Percentiles rank a stretch among this genome's conserved stretches.
Conservation (phyloP, 2,888 invertebrate species). For the Conus canariensis region DNA sequence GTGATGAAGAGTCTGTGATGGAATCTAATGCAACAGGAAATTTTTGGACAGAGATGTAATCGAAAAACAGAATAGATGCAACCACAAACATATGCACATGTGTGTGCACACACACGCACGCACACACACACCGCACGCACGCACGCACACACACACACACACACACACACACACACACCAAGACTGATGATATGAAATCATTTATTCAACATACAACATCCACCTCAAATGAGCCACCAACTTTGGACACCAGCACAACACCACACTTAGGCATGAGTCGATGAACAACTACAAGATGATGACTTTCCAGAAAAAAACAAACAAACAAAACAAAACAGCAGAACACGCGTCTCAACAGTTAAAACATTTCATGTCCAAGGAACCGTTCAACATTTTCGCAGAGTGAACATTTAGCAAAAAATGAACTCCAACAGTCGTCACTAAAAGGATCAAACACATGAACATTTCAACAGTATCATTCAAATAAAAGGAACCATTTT, state of each 20-base stretch:
- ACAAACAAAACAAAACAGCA: no score
- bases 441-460: background rate
- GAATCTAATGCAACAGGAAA: no score
- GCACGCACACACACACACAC: background rate
- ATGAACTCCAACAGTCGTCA: conserved; percentile 1
- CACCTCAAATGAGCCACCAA: background rate
- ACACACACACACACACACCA: background rate
- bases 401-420: background rate
- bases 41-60: no score
- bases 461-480: background rate
- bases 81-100: background rate
- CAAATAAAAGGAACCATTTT: background rate
- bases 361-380: background rate
- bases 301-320: background rate
- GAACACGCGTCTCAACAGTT: background rate
- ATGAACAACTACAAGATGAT: background rate
- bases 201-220: conserved; percentile 26
- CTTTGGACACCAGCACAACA: background rate
- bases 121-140: background rate
- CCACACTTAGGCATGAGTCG: background rate
- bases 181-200: background rate
- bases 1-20: no score
- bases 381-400: no score
- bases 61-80: no score
- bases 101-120: background rate